Evolutionary conservation across 2,797 vertebrate genomes (phyloP), one percentile per base, ranked within the genome.

Genomic region (Chaetophractus vellerosus): DNA sequence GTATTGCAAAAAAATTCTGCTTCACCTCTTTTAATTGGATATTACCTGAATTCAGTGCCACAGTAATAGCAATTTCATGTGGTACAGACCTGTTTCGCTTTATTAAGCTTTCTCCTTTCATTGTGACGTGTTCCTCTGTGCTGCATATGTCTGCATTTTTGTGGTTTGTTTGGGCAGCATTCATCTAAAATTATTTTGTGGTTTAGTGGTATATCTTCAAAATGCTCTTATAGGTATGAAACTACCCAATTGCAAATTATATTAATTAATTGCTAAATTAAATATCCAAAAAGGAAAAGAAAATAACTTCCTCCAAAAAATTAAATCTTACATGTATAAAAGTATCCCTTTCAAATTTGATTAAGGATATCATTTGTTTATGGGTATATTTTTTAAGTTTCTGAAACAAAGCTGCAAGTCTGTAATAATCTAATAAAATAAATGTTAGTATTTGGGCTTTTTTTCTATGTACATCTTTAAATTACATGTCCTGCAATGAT

Each of bases 11-110:
- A 45, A 87, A 66, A 31, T 94, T 95, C 93, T 94, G 50, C 91
- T 97, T 96, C 89, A 57, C 94, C 61, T 96, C 95, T 88, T 91
- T 97, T 94, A 95, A 98, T 98, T 98, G 98, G 98, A 38, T 78
- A 31, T 87, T 89, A 68, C 75, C 69, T 94, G 94, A 97, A 96
- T 74, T 96, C 76, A 89, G 85, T 72, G 78, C 66, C 90, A 92
- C 95, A 23, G 93, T 96, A 12, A 50, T 85, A 80, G 81, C 84
- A 86, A 82, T 95, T 64, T 74, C 83, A 21, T 64, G 41, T 90
- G 87, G 96, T 98, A 98, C 98, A 98, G 98, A 98, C 98, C 98
- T 98, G 97, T 97, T 97, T 61, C 10, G 50, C 76, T 95, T 72
- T 38, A 0, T 92, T 26, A 38, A 94, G 75, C 63, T 68, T 71